Conservation (phyloP, 1,140 invertebrate species). For the Thrips palmi region DNA sequence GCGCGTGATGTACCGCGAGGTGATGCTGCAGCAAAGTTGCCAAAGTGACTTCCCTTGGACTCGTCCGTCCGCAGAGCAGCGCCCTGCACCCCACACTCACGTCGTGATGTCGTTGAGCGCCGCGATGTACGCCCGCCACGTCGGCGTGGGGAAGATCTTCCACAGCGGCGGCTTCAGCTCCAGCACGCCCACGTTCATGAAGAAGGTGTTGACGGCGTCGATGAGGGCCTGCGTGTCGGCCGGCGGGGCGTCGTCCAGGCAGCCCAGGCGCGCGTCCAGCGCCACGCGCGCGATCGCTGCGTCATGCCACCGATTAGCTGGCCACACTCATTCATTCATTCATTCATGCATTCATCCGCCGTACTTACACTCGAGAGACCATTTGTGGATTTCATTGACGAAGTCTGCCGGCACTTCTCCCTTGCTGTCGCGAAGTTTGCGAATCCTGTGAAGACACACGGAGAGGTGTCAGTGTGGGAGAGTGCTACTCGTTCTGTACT, state of each 20-base stretch:
- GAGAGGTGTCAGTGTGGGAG: too few species aligned
- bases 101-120: constrained; percentile 43
- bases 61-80: neutral
- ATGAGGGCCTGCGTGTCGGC: constrained; percentile 55
- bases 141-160: constrained; percentile 53
- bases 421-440: constrained; percentile 39
- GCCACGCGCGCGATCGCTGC: constrained; percentile 63
- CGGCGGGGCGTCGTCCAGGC: constrained; percentile 37
- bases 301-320: constrained; percentile 14
- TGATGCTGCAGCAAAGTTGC: constrained; percentile 30
- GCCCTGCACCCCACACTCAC: constrained; percentile 29
- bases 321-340: neutral
- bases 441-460: constrained; percentile 46
- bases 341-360: neutral
- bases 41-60: neutral
- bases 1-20: constrained; percentile 35
- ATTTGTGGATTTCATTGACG: constrained; percentile 67
- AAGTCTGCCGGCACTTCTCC: constrained; percentile 54
- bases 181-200: constrained; percentile 55
- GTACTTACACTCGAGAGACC: constrained; percentile 72
- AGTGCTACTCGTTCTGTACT: too few species aligned
- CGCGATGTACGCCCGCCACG: constrained; percentile 51
- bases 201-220: constrained; percentile 56
- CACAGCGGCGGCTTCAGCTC: constrained; percentile 65
- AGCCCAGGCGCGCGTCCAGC: constrained; percentile 58